Evolutionary conservation across 2,888 invertebrate genomes (phyloP).

Genomic region (Melanotus villosus): DNA sequence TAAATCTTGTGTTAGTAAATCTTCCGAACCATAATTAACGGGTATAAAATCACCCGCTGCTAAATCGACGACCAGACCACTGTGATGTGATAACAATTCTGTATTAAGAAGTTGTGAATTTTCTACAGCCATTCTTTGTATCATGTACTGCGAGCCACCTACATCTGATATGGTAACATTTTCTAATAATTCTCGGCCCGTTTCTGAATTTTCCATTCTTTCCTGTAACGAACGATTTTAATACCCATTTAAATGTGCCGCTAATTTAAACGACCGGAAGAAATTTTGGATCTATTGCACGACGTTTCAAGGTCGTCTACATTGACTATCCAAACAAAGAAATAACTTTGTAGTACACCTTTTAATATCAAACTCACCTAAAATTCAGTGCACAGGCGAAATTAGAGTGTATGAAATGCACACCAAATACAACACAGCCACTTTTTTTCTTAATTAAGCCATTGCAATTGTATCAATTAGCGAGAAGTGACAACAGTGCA

Average conservation of each 20-base stretch:
- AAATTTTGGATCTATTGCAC: constrained; percentile 59
- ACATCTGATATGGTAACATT: constrained; percentile 60
- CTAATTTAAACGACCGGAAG: constrained; percentile 51
- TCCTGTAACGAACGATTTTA: neutral
- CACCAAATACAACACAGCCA: constrained; percentile 17
- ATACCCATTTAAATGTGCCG: constrained; percentile 58
- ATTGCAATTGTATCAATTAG: constrained; percentile 50
- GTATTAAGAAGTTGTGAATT: constrained; percentile 64
- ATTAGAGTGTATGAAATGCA: neutral
- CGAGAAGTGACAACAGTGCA: constrained; percentile 69
- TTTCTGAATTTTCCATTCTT: constrained; percentile 59
- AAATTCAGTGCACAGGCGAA: neutral
- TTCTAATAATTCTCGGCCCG: constrained; percentile 59
- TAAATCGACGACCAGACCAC: constrained; percentile 66
- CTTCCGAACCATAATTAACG: constrained; percentile 66
- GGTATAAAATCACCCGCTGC: constrained; percentile 66
- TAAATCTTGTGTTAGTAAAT: constrained; percentile 67
- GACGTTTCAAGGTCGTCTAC: constrained; percentile 66
- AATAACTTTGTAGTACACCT: neutral
- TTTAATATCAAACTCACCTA: constrained; percentile 13
- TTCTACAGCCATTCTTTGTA: constrained; percentile 64
- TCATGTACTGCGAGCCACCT: constrained; percentile 64
- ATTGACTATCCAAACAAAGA: constrained; percentile 36
- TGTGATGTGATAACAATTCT: constrained; percentile 65
- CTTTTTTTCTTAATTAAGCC: constrained; percentile 44